Evolutionary conservation across 35 echinoderm and acorn worm genomes (phyloP), one percentile per base, ranked within the genome.

Genomic region (Heliocidaris erythrogramma): DNA sequence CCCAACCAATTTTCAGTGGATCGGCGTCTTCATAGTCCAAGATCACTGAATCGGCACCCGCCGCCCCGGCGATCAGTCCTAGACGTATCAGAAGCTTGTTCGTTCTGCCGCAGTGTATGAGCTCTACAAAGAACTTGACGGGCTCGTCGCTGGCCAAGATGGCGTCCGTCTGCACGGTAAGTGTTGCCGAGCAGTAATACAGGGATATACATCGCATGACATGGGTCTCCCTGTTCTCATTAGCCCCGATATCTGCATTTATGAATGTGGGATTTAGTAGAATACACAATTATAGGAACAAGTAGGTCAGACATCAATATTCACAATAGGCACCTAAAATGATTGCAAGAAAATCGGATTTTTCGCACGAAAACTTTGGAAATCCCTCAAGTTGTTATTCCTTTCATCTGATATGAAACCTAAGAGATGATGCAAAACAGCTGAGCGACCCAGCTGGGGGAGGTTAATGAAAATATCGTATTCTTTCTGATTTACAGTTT

Each of bases 111-210:
- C 91, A 50, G 6, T 13, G 29, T 48, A 92, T 12, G 11, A 92
- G 29, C 48, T 92, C 91, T 30, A 92, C 91, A n/a, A 92, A 92
- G 48, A 92, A 92, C 48, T 92, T 92, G 31, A 59, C 48, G 49
- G 48, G 31, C 14, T 59, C 30, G 47, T 16, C 5, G 9, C 9
- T 48, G 13, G 31, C 27, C 91, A 92, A 59, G 49, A 92, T 49
- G 49, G 47, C n/a, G 18, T 32, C n/a, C 2, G 91, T 92, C 91
- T 92, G 47, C 5, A 92, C 91, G 48, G 49, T 56, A 13, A 92
- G 91, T 11, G 7, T 8, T 30, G 47, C n/a, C 7, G 91, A 13
- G 30, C 91, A 92, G 91, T 21, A 52, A 13, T 50, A 24, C 16
- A 0, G 7, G 31, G 91, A 52, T 21, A 48, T 50, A 50, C 91